Evolutionary conservation across 2,888 invertebrate species (phyloP).

Genomic region (Campaea margaritaria): DNA sequence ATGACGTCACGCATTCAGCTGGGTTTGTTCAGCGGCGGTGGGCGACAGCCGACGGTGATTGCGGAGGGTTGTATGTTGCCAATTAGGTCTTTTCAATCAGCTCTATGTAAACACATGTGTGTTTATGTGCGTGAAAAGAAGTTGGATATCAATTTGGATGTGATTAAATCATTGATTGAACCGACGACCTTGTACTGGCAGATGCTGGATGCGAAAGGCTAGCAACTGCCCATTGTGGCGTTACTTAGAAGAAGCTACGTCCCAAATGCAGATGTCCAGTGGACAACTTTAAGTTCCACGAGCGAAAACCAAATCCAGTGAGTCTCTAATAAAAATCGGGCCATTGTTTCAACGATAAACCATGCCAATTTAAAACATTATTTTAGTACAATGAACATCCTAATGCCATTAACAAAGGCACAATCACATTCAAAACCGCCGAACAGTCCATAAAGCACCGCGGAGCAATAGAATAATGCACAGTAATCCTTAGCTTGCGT

Average conservation of each 20-base stretch:
- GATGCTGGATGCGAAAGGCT: too few relatives aligned
- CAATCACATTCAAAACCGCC: slow-evolving; percentile 32
- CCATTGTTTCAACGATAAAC: not conserved
- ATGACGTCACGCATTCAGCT: slow-evolving; percentile 47
- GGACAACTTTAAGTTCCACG: too few relatives aligned
- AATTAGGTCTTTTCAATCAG: slow-evolving; percentile 66
- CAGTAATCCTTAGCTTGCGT: slow-evolving; percentile 60
- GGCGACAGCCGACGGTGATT: slow-evolving; percentile 53
- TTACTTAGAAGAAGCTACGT: too few relatives aligned
- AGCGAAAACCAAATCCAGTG: too few relatives aligned
- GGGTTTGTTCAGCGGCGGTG: slow-evolving; percentile 22
- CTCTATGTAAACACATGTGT: slow-evolving; percentile 43
- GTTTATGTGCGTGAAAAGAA: not conserved
- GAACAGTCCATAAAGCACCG: slow-evolving; percentile 42
- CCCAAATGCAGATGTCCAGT: too few relatives aligned
- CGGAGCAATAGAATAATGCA: slow-evolving; percentile 47
- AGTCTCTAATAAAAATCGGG: not conserved
- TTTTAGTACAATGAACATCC: slow-evolving; percentile 22
- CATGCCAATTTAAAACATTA: slow-evolving; percentile 6
- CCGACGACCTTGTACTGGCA: too few relatives aligned
- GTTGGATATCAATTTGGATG: not conserved
- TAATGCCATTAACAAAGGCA: slow-evolving; percentile 44
- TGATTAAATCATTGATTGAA: not conserved
- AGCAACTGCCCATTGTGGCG: too few relatives aligned
- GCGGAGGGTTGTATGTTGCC: slow-evolving; percentile 51